These are phyloP conservation scores for Heliconius himera DNA, from an alignment of 1,140 invertebrate genomes.

Conservation along the genomic window DNA sequence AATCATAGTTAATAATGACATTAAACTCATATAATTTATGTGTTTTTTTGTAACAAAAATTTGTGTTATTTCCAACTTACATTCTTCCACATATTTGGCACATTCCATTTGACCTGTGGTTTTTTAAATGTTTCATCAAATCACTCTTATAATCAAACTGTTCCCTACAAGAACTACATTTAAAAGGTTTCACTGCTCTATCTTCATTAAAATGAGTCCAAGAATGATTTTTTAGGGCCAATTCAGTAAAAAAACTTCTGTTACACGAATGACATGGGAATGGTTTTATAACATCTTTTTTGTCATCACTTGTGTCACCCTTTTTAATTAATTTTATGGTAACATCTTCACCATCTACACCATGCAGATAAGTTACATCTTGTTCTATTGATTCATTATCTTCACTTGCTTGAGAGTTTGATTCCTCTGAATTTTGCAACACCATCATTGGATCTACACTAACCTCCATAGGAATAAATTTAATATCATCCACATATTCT, in stretches of 20 bases:
- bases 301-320: conserved; percentile 41
- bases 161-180: conserved; percentile 85
- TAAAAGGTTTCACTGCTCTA: conserved; percentile 51
- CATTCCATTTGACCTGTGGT: conserved; percentile 84
- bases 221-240: conserved; percentile 73
- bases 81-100: conserved; percentile 87
- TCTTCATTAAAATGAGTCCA: conserved; percentile 65
- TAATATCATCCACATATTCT: conserved; percentile 50
- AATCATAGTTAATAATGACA: no score
- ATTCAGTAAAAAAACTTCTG: conserved; percentile 66
- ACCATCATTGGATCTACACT: conserved; percentile 77
- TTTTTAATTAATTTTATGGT: conserved; percentile 69
- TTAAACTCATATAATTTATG: no score
- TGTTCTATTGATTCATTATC: conserved; percentile 38
- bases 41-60: no score
- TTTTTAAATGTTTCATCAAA: conserved; percentile 85
- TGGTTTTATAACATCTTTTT: conserved; percentile 52
- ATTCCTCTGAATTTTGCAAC: conserved; percentile 62
- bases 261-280: conserved; percentile 66
- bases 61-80: conserved; percentile 76
- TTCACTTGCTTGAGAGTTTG: conserved; percentile 41
- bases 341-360: conserved; percentile 64
- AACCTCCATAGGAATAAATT: conserved; percentile 72
- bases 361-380: conserved; percentile 65
- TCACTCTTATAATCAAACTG: conserved; percentile 84